Percentiles rank a stretch among this genome's conserved stretches.
phyloP scores from a whole-genome alignment of 2,113 vertebrate species.

The Rhipidura dahli region DNA sequence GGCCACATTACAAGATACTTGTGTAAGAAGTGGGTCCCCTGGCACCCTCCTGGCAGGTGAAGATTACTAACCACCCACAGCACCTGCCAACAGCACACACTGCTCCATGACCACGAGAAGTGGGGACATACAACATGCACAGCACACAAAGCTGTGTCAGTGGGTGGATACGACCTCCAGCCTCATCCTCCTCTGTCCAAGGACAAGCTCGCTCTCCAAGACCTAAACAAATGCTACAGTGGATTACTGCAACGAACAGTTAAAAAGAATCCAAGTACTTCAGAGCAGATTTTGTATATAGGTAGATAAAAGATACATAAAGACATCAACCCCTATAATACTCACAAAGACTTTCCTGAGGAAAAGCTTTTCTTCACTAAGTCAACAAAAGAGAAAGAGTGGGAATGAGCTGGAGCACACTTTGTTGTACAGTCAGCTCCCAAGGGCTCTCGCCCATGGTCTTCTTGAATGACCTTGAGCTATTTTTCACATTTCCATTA shows the following conservation, averaged over 20 bases:
- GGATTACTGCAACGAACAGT: background rate
- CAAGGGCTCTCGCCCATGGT: background rate
- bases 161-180: too few relatives aligned
- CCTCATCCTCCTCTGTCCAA: background rate
- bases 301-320: background rate
- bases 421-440: background rate
- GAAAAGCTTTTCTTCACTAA: background rate
- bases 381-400: background rate
- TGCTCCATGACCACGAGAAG: accelerated
- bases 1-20: background rate
- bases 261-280: background rate
- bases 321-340: background rate
- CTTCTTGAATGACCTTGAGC: background rate
- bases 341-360: background rate
- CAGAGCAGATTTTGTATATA: background rate
- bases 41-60: background rate
- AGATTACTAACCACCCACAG: background rate
- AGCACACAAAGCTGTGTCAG: background rate
- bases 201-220: background rate
- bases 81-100: background rate
- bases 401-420: background rate
- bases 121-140: accelerated
- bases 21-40: background rate
- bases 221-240: background rate
- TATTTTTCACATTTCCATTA: background rate